phyloP scores from a whole-genome alignment of 2,888 invertebrate species.

The Drosophila atroscutellata region DNA sequence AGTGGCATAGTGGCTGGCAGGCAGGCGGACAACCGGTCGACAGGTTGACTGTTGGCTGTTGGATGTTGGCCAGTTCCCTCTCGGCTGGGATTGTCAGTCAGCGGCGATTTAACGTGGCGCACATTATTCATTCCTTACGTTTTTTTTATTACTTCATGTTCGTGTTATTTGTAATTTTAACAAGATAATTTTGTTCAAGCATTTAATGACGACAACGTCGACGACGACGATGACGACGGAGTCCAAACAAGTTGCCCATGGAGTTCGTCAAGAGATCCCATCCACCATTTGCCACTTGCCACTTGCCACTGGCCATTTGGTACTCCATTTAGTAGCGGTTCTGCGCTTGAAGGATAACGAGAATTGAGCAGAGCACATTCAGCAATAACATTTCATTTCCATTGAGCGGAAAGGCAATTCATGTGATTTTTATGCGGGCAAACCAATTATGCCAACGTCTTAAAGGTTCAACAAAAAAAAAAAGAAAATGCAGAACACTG shows the following conservation, averaged over 20 bases:
- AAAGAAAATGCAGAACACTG: constrained; percentile 21
- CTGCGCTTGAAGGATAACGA: constrained; percentile 63
- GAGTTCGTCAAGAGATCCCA: constrained; percentile 27
- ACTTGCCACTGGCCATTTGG: constrained; percentile 36
- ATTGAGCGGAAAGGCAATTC: constrained; percentile 70
- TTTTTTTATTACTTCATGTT: constrained; percentile 80
- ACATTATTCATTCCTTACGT: constrained; percentile 78
- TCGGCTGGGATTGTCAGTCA: constrained; percentile 62
- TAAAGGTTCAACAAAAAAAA: constrained; percentile 14
- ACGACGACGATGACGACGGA: constrained; percentile 25
- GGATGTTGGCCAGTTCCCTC: constrained; percentile 33
- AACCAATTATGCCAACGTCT: constrained; percentile 69
- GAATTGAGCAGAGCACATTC: constrained; percentile 28
- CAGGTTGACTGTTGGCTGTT: constrained; percentile 40
- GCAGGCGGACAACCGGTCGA: constrained; percentile 58
- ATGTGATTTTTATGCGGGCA: constrained; percentile 79
- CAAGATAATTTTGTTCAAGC: constrained; percentile 84
- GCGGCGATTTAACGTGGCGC: constrained; percentile 77
- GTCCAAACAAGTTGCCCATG: constrained; percentile 27
- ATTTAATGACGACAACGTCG: constrained; percentile 79
- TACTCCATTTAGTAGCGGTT: constrained; percentile 62
- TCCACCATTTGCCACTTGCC: constrained; percentile 28
- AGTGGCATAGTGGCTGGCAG: constrained; percentile 16
- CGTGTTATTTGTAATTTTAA: constrained; percentile 85
- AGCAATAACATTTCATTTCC: constrained; percentile 72